Base-by-base conservation (phyloP, 2,888 invertebrate species). In the Elysia crispata region DNA sequence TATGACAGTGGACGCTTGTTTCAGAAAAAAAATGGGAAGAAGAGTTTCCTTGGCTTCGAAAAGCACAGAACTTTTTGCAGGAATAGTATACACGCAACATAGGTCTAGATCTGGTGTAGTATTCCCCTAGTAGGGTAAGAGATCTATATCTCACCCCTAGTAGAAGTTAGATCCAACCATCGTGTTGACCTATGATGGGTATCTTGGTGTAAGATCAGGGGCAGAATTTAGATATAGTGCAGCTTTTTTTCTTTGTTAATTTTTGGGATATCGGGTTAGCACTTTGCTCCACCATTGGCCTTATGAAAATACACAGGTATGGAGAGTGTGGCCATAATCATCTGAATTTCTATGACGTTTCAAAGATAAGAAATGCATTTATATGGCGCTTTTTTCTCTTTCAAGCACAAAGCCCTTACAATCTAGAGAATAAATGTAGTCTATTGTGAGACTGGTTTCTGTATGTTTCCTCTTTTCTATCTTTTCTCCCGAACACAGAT, bases 281-380 rank as follows among this genome's bases (percentile, higher is more conserved):
- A n/a, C n/a, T n/a, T n/a, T n/a, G n/a, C n/a, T n/a, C n/a, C n/a
- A n/a, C n/a, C n/a, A n/a, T n/a, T n/a, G n/a, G n/a, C n/a, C n/a
- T n/a, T 20, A 64, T 64, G 64, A 64, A 64, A 64, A 64, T 23
- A 64, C 64, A 64, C 15, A 23, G 69, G 69, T 69, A 69, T 69
- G 69, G 69, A 69, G 69, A 69, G 69, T 69, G 69, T 69, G 31
- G 69, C 31, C 69, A 69, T 69, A 31, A 69, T 69, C 28, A 31
- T 28, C 30, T 31, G 69, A 69, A 69, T 69, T 69, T 69, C 30
- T 31, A 69, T 69, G 25, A 69, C 69, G 69, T 69, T 69, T 69
- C 69, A 69, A 69, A 69, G 69, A 69, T 69, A 69, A 69, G 31
- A 31, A 69, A 69, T 69, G 69, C 69, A 69, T 69, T 30, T 69